phyloP scores from a whole-genome alignment of 1,140 invertebrate genomes.

The Drosophila sulfurigaster region DNA sequence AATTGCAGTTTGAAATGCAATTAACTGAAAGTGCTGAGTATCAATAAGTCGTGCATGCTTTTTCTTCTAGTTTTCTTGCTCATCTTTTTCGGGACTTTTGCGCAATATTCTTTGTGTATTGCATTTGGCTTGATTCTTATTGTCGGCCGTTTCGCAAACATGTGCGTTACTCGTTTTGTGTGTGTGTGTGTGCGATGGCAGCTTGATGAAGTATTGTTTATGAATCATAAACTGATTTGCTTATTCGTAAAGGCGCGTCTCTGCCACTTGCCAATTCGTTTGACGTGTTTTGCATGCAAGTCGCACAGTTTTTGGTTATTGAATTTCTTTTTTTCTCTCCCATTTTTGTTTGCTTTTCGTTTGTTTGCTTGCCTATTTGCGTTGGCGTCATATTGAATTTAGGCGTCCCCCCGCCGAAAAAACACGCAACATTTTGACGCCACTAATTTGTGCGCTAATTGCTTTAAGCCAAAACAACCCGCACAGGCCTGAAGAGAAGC shows the following conservation, averaged over 20 bases:
- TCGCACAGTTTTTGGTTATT: constrained; percentile 33
- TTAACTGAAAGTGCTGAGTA: constrained; percentile 1
- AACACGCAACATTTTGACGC: constrained; percentile 53
- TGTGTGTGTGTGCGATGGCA: constrained; percentile 33
- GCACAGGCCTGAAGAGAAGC: constrained; percentile 29
- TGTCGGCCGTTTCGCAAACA: constrained; percentile 60
- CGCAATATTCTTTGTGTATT: constrained; percentile 40
- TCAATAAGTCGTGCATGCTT: background rate
- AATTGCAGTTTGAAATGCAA: background rate
- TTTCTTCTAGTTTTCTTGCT: background rate
- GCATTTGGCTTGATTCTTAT: constrained; percentile 63
- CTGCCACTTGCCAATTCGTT: constrained; percentile 40
- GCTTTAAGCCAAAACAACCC: constrained; percentile 53
- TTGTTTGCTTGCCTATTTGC: constrained; percentile 13
- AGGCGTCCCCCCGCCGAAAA: constrained; percentile 7
- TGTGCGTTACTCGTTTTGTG: constrained; percentile 38
- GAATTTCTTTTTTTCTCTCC: constrained; percentile 24
- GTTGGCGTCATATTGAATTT: constrained; percentile 60
- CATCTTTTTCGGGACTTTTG: constrained; percentile 24
- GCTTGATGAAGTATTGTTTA: constrained; percentile 81
- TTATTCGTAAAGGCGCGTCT: constrained; percentile 65
- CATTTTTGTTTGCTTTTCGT: background rate
- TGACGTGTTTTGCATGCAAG: constrained; percentile 68
- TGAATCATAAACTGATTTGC: constrained; percentile 79
- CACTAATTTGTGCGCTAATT: constrained; percentile 69